phyloP scores from a whole-genome alignment of 2,888 invertebrate species.

The Opisthograptis luteolata region DNA sequence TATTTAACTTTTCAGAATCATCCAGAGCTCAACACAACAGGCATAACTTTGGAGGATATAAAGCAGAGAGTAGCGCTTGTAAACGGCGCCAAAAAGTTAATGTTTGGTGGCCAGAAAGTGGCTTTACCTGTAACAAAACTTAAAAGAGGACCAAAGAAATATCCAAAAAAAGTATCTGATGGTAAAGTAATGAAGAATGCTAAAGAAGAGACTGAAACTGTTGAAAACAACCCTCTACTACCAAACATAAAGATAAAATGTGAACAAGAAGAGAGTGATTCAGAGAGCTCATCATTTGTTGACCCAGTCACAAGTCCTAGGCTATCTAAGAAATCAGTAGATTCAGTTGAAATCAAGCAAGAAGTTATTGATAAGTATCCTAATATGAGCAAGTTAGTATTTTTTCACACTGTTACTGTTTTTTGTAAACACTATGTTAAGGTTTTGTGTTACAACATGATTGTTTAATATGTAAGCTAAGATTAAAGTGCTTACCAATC shows the following conservation, averaged over 20 bases:
- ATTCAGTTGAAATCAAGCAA: conserved; percentile 67
- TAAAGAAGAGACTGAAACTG: conserved; percentile 66
- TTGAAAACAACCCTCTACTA: conserved; percentile 65
- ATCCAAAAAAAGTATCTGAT: conserved; percentile 52
- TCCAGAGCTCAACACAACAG: conserved; percentile 90
- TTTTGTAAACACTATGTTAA: background rate
- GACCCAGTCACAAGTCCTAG: conserved; percentile 75
- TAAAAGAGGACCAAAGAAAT: conserved; percentile 66
- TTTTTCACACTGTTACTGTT: background rate
- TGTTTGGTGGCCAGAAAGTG: conserved; percentile 74
- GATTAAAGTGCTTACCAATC: no score
- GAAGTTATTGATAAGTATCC: conserved; percentile 66
- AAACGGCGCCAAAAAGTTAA: conserved; percentile 80
- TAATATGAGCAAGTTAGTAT: conserved; percentile 58
- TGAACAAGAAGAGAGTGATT: conserved; percentile 73
- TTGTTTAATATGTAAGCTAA: no score
- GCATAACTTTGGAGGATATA: conserved; percentile 87
- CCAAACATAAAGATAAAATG: conserved; percentile 76
- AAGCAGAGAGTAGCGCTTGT: conserved; percentile 81
- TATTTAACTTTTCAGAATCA: conserved; percentile 84
- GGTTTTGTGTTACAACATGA: background rate
- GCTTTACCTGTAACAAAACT: conserved; percentile 62
- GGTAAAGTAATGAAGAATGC: conserved; percentile 57
- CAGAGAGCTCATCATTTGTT: conserved; percentile 78
- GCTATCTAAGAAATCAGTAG: conserved; percentile 64